Conservation (phyloP, 2,797 vertebrate species). For the Ciconia nigra region DNA sequence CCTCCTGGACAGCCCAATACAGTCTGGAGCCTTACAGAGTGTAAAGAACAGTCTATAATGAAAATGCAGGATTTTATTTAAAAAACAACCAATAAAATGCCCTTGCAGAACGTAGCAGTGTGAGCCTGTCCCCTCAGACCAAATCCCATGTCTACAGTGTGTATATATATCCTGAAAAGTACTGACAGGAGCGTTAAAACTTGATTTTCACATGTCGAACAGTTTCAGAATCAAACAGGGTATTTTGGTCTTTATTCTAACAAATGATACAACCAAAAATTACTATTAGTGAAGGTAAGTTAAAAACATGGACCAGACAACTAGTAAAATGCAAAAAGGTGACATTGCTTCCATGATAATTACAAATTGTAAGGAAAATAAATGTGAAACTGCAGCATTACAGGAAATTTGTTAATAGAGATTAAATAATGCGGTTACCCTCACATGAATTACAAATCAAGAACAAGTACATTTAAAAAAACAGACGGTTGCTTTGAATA, state of each 20-base stretch:
- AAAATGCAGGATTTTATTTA: constrained; percentile 40
- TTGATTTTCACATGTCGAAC: neutral
- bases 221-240: constrained; percentile 8
- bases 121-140: neutral
- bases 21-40: neutral
- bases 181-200: neutral
- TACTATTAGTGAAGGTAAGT: constrained; percentile 29
- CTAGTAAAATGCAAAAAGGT: neutral
- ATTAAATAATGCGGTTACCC: neutral
- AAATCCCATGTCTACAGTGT: neutral
- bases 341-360: neutral
- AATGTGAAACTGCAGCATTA: constrained; percentile 65
- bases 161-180: neutral
- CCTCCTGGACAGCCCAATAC: no score
- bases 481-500: neutral
- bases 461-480: constrained; percentile 13
- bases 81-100: constrained; percentile 7
- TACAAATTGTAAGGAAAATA: constrained; percentile 38
- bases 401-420: constrained; percentile 31
- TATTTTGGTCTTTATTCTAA: constrained; percentile 72
- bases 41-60: neutral
- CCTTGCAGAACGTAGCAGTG: neutral
- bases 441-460: neutral
- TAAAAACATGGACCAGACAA: constrained; percentile 13
- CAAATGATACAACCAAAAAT: constrained; percentile 49